Evolutionary conservation across 2,113 vertebrate species (phyloP), one percentile per base, ranked within the genome.

Genomic region (Pica pica): DNA sequence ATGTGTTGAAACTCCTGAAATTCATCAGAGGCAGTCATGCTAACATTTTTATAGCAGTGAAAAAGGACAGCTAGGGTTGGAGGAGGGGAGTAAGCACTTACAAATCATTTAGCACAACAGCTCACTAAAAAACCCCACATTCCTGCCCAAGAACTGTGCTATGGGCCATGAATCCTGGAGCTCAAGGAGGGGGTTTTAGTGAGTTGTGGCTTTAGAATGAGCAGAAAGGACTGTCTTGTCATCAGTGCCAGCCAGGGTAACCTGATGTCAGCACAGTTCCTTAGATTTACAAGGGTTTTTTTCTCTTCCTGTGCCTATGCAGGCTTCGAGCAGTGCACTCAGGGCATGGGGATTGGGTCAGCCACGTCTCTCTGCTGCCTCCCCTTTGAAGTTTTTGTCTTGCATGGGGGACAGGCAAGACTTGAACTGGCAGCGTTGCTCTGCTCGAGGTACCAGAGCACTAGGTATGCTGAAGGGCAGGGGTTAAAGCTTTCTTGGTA

Each of bases 81-180:
- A 55, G 35, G 22, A 28, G 28, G 12, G 59, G 16, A 73, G 57
- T 23, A 35, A 64, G 67, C 24, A 60, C 73, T 69, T 94, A 13
- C 15, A 90, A 79, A 76, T 64, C 5, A 14, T 44, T 59, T 39
- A 81, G 56, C 33, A 89, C 69, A 93, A 73, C 12, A 83, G 22
- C 7, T 86, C 59, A 37, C 24, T 71, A 46, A 81, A 90, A 90
- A 44, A 0, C 0, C 9, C 22, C 20, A 14, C 0, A 0, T 50
- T 83, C 11, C 46, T 88, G 35, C 35, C 31, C 33, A 30, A 41
- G 44, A 68, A 8, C 22, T 56, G 50, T 65, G 42, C 59, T 63
- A 8, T 47, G 55, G 64, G 21, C 33, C 1, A 0, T 10, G 46
- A 77, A 28, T 9, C 11, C 24, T 2, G 3, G 59, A 50, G 53